Percentiles rank a stretch among this genome's conserved stretches.
These are phyloP conservation scores for Fundulus diaphanus DNA, from an alignment of 2,797 vertebrate species.

Conservation along the genomic window DNA sequence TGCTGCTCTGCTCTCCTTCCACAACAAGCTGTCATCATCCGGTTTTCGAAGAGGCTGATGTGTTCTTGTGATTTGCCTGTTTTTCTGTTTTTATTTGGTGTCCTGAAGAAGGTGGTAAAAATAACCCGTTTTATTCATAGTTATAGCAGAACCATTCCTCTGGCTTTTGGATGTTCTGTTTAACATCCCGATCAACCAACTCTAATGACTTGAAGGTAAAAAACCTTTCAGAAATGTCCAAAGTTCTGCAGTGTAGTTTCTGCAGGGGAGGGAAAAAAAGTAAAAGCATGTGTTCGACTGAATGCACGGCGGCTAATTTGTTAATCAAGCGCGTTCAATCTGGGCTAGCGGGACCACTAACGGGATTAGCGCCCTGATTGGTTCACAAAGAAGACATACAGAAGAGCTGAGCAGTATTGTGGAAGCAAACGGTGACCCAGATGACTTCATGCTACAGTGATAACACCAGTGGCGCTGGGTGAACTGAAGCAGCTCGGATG, in stretches of 20 bases:
- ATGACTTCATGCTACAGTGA: slow-evolving; percentile 39
- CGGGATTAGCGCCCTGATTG: slow-evolving; percentile 68
- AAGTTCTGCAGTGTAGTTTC: slow-evolving; percentile 5
- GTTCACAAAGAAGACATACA: slow-evolving; percentile 35
- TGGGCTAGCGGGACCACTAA: slow-evolving; percentile 64
- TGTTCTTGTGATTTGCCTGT: background rate
- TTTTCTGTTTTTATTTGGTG: background rate
- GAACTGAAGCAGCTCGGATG: slow-evolving; percentile 14
- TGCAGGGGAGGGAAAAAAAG: background rate
- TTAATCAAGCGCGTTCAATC: slow-evolving; percentile 69
- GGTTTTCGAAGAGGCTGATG: slow-evolving; percentile 23
- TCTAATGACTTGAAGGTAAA: slow-evolving; percentile 8
- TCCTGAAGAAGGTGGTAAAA: background rate
- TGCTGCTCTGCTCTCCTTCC: slow-evolving; percentile 25
- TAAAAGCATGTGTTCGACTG: slow-evolving; percentile 21
- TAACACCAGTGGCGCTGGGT: slow-evolving; percentile 26
- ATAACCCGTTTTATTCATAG: background rate
- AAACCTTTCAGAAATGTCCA: background rate
- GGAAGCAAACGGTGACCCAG: slow-evolving; percentile 11
- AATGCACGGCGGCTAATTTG: slow-evolving; percentile 68
- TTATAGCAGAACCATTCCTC: background rate
- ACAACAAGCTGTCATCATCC: slow-evolving; percentile 13
- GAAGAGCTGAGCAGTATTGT: slow-evolving; percentile 9
- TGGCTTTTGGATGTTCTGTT: background rate
- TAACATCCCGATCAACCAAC: background rate